Percentiles rank a stretch among this genome's conserved stretches.
These are phyloP conservation scores for Todiramphus chloris DNA, from an alignment of 2,113 vertebrate genomes.

Conservation along the genomic window DNA sequence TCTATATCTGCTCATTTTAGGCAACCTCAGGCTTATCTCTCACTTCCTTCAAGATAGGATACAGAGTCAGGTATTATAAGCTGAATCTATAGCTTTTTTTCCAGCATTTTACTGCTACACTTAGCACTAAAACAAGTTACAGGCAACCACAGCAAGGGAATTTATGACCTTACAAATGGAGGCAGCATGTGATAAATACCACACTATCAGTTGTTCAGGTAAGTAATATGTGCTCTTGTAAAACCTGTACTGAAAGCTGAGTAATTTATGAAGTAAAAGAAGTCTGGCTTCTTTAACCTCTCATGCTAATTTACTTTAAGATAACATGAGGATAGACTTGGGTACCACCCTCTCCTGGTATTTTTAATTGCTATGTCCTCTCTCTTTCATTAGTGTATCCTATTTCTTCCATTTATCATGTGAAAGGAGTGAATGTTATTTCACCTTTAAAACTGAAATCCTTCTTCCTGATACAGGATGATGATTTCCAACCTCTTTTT, in stretches of 20 bases:
- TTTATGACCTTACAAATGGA: slow-evolving; percentile 53
- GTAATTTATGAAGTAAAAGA: slow-evolving; percentile 66
- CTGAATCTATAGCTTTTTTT: slow-evolving; percentile 42
- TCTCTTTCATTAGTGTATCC: slow-evolving; percentile 75
- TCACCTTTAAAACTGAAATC: slow-evolving; percentile 77
- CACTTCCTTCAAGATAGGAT: slow-evolving; percentile 40
- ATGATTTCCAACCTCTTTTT: slow-evolving; percentile 62
- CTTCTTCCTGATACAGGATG: slow-evolving; percentile 73
- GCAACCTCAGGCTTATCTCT: slow-evolving; percentile 39
- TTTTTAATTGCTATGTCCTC: slow-evolving; percentile 70
- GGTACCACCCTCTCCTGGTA: slow-evolving; percentile 46
- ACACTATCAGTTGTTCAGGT: slow-evolving; percentile 34
- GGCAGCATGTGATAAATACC: slow-evolving; percentile 52
- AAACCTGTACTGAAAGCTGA: slow-evolving; percentile 58
- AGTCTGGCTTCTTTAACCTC: slow-evolving; percentile 45
- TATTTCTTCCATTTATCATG: slow-evolving; percentile 77
- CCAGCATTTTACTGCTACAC: slow-evolving; percentile 17
- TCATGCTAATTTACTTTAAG: slow-evolving; percentile 71
- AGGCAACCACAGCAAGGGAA: slow-evolving; percentile 28
- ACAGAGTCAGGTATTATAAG: slow-evolving; percentile 36
- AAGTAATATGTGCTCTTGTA: slow-evolving; percentile 52
- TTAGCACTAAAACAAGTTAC: slow-evolving; percentile 48
- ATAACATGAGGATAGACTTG: slow-evolving; percentile 59
- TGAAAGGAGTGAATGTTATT: slow-evolving; percentile 75
- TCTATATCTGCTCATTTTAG: slow-evolving; percentile 26